Percentiles rank a stretch among this genome's conserved stretches.
Conservation (phyloP, 2,888 invertebrate species). For the Leptinotarsa tumamoca region DNA sequence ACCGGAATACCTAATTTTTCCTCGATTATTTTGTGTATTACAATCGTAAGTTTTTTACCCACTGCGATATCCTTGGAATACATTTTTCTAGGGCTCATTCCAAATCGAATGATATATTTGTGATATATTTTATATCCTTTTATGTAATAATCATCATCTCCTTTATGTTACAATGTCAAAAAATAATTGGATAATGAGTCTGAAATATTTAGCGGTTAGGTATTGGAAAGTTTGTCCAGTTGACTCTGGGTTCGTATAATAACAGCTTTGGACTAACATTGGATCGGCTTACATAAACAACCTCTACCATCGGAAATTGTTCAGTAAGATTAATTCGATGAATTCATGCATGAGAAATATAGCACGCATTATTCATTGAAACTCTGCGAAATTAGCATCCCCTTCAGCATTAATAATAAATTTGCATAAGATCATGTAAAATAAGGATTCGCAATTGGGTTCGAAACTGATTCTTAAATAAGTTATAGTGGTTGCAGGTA, state of each 20-base stretch:
- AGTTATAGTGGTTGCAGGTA: too few relatives aligned
- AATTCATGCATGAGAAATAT: neutral
- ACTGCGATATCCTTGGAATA: too few relatives aligned
- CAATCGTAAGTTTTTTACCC: too few relatives aligned
- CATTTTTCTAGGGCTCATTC: too few relatives aligned
- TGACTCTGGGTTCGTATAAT: neutral
- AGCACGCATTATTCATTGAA: neutral
- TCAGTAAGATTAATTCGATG: neutral
- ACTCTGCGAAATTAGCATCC: neutral
- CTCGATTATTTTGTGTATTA: too few relatives aligned
- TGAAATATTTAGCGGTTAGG: too few relatives aligned
- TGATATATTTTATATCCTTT: too few relatives aligned
- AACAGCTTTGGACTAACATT: neutral
- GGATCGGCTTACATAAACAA: neutral
- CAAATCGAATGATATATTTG: too few relatives aligned
- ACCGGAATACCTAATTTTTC: too few relatives aligned
- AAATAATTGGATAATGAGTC: too few relatives aligned
- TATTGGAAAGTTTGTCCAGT: neutral
- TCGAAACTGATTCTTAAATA: neutral
- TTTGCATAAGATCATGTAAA: neutral
- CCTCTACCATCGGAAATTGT: neutral
- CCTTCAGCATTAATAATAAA: neutral
- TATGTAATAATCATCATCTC: too few relatives aligned
- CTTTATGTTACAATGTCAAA: too few relatives aligned
- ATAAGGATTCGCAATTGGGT: neutral